phyloP scores from a whole-genome alignment of 2,113 vertebrate species.

The Odocoileus virginianus region DNA sequence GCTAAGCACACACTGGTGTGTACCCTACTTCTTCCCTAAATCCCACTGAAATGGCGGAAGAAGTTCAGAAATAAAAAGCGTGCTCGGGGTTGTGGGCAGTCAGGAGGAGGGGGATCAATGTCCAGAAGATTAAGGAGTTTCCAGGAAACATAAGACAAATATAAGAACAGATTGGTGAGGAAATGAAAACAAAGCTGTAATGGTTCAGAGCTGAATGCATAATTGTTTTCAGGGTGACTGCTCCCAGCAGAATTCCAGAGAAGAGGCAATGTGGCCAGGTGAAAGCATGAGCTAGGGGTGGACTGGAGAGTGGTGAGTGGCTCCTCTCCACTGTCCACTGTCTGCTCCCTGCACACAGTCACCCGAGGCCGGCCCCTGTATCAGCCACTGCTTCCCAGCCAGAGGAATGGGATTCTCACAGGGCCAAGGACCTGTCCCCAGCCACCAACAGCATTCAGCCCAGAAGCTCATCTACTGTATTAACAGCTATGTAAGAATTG shows the following conservation, averaged over 20 bases:
- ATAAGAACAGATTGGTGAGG: background rate
- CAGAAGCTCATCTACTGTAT: background rate
- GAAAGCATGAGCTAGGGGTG: background rate
- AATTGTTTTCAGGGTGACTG: background rate
- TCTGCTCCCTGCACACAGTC: background rate
- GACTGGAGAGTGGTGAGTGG: accelerated
- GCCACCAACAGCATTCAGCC: background rate
- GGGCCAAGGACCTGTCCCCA: background rate
- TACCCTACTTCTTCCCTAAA: background rate
- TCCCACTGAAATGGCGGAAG: background rate
- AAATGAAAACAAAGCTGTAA: background rate
- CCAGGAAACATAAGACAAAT: background rate
- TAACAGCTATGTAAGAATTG: background rate
- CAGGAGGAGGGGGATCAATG: background rate
- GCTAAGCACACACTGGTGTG: background rate
- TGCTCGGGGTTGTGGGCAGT: background rate
- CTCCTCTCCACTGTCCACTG: background rate
- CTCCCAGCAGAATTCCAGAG: background rate
- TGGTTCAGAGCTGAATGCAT: accelerated
- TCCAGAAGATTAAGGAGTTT: background rate
- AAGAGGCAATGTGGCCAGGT: background rate
- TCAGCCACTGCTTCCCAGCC: background rate
- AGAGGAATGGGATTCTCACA: background rate
- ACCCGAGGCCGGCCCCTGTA: background rate
- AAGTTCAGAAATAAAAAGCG: background rate